Evolutionary conservation across 2,113 vertebrate genomes (phyloP).

Genomic region (Glaucomys volans): DNA sequence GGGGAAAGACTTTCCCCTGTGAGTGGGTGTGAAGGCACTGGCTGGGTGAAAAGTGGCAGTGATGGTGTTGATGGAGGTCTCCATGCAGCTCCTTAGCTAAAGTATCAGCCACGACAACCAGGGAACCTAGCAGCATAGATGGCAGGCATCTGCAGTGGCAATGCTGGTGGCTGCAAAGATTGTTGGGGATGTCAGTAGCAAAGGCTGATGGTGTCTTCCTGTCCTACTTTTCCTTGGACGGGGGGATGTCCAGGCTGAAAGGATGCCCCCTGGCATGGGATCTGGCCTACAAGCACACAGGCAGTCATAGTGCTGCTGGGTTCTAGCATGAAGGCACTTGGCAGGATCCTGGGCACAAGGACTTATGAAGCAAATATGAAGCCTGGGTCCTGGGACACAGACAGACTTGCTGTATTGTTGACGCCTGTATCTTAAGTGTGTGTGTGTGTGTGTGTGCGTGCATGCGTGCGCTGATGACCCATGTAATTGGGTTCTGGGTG

Average conservation of each 20-base stretch:
- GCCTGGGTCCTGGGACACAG: not conserved
- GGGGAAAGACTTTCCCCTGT: too few species aligned
- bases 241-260: too few species aligned
- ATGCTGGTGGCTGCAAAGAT: not conserved
- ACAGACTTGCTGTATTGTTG: not conserved
- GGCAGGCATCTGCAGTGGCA: not conserved
- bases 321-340: not conserved
- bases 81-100: too few species aligned
- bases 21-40: too few species aligned
- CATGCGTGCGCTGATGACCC: not conserved
- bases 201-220: not conserved
- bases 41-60: too few species aligned
- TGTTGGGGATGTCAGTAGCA: too few species aligned
- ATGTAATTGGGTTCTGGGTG: not conserved
- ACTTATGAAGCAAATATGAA: not conserved
- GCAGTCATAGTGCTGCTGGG: not conserved
- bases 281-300: not conserved
- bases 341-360: not conserved
- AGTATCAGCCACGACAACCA: not conserved
- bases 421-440: not conserved
- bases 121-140: not conserved
- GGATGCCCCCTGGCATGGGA: not conserved
- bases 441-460: too few species aligned
- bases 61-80: not conserved
- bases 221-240: not conserved